Percentiles rank a stretch among this genome's conserved stretches.
phyloP scores from a whole-genome alignment of 23 tunicate species.

The Oikopleura dioica region DNA sequence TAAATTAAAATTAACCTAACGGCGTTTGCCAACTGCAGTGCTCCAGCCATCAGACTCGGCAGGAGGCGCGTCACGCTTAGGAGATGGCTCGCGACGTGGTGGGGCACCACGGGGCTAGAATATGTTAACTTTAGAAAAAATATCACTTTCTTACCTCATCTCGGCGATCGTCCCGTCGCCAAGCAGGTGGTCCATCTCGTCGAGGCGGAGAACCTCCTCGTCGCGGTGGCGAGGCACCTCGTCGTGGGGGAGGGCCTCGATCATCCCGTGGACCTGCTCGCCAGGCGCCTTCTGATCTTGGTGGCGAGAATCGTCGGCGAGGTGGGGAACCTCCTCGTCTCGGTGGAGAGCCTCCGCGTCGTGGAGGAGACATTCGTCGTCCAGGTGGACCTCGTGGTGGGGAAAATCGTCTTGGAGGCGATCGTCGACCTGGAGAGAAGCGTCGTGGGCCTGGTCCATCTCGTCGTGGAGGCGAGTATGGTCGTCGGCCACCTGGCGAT shows the following conservation, averaged over 20 bases:
- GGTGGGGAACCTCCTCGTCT: conserved; percentile 43
- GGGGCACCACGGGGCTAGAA: not conserved
- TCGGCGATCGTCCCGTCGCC: not conserved
- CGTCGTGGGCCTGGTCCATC: not conserved
- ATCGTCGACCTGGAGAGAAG: not conserved
- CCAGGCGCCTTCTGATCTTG: not conserved
- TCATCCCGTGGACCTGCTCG: conserved; percentile 18
- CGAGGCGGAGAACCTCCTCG: not conserved
- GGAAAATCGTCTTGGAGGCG: not conserved
- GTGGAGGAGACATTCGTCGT: conserved; percentile 28
- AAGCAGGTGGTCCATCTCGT: conserved; percentile 2
- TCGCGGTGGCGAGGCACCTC: conserved; percentile 16
- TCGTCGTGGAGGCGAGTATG: too few species aligned
- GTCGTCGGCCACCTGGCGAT: not conserved
- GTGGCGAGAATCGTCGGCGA: not conserved
- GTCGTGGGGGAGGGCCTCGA: conserved; percentile 39
- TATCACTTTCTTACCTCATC: not conserved
- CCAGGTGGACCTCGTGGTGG: conserved; percentile 14
- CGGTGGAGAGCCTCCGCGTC: conserved; percentile 34
- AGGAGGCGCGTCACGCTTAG: not conserved
- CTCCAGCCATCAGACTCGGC: not conserved
- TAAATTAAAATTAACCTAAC: too few species aligned
- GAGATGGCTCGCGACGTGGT: not conserved
- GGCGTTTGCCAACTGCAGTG: conserved; percentile 4
- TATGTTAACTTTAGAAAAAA: not conserved